These are phyloP conservation scores for Apodemus speciosus DNA, from an alignment of 2,113 vertebrate species.

Conservation along the genomic window DNA sequence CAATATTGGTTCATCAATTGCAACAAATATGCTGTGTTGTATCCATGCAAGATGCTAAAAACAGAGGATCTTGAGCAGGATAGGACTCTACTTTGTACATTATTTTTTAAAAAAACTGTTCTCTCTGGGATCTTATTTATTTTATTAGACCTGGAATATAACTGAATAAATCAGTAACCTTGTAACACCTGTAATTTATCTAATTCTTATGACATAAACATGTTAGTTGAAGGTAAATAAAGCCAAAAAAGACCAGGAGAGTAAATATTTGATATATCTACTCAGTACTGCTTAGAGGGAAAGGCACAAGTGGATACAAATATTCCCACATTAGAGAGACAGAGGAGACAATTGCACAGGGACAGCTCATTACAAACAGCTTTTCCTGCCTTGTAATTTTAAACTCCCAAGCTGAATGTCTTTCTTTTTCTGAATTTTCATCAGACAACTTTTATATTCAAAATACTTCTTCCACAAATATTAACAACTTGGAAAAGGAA, in stretches of 20 bases:
- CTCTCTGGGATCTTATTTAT: neutral
- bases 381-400: slow-evolving; percentile 38
- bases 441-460: slow-evolving; percentile 32
- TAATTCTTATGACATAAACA: neutral
- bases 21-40: neutral
- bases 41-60: neutral
- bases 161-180: slow-evolving; percentile 11
- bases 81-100: neutral
- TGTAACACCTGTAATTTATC: neutral
- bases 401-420: slow-evolving; percentile 3
- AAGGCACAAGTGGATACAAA: neutral
- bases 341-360: neutral
- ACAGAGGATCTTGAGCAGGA: neutral
- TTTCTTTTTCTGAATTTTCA: neutral
- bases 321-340: neutral
- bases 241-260: neutral
- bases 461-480: neutral
- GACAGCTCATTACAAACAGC: slow-evolving; percentile 5
- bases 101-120: neutral
- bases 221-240: neutral
- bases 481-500: neutral
- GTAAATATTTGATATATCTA: neutral
- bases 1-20: neutral
- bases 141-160: slow-evolving; percentile 18
- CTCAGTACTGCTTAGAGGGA: neutral